Evolutionary conservation across 2,797 vertebrate species (phyloP).

Genomic region (Helarctos malayanus): DNA sequence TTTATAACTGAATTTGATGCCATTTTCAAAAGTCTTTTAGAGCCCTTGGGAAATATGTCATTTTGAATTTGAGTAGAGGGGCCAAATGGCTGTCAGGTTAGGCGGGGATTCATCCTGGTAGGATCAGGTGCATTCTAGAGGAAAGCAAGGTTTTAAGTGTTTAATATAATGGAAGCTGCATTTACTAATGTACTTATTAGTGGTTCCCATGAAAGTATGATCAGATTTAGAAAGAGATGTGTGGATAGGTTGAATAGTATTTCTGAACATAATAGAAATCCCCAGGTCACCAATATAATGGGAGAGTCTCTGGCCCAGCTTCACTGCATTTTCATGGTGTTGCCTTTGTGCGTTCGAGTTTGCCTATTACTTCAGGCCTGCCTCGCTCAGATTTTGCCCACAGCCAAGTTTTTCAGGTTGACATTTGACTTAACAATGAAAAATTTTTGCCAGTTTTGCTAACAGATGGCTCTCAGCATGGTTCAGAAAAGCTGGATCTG

Average conservation of each 20-base stretch:
- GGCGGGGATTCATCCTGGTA: not conserved
- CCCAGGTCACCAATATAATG: not conserved
- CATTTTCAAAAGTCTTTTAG: constrained; percentile 70
- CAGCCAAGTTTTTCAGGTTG: constrained; percentile 42
- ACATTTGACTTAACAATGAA: constrained; percentile 62
- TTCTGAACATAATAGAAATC: constrained; percentile 11
- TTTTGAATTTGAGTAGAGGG: constrained; percentile 65
- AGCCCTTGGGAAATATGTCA: constrained; percentile 66
- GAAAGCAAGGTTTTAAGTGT: constrained; percentile 58
- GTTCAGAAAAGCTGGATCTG: constrained; percentile 48
- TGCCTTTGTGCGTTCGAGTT: not conserved
- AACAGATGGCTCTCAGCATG: constrained; percentile 76
- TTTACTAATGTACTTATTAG: constrained; percentile 56
- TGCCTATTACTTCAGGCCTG: not conserved
- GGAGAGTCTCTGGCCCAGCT: not conserved
- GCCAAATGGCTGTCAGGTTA: constrained; percentile 51
- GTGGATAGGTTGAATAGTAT: not conserved
- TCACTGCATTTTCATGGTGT: not conserved
- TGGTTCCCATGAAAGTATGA: constrained; percentile 30
- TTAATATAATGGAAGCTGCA: constrained; percentile 61
- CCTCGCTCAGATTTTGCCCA: constrained; percentile 36
- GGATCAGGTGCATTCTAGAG: constrained; percentile 69
- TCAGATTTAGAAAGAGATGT: constrained; percentile 50
- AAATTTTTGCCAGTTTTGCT: constrained; percentile 65
- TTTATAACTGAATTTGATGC: constrained; percentile 81